Evolutionary conservation across 2,797 vertebrate species (phyloP).

Genomic region (Pseudochirops cupreus): DNA sequence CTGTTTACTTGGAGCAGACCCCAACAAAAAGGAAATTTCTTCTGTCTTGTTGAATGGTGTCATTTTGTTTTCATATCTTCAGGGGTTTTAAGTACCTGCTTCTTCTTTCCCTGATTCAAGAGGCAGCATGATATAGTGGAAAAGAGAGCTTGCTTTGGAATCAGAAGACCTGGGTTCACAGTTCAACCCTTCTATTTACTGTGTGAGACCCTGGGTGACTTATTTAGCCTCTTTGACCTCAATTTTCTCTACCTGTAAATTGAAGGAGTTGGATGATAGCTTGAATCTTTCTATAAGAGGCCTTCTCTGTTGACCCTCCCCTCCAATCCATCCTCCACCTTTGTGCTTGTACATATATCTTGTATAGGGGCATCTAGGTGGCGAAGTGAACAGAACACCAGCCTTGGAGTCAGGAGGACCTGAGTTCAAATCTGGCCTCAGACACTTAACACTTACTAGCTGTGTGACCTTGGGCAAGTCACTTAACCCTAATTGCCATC

Average conservation of each 20-base stretch:
- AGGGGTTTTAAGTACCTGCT: background rate
- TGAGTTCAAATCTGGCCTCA: too few species aligned
- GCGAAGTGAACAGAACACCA: too few species aligned
- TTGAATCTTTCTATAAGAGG: background rate
- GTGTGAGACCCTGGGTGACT: background rate
- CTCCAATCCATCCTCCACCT: background rate
- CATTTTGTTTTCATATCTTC: slow-evolving; percentile 17
- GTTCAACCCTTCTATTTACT: background rate
- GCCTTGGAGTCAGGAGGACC: too few species aligned
- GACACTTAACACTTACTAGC: too few species aligned
- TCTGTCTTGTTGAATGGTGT: background rate
- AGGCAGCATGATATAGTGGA: background rate
- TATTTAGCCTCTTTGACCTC: background rate
- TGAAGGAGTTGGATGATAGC: background rate
- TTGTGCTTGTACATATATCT: background rate
- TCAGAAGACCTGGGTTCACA: background rate
- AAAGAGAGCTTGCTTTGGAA: background rate
- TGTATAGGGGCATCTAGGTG: too few species aligned
- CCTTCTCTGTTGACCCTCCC: background rate
- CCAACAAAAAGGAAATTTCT: background rate
- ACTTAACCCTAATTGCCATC: too few species aligned
- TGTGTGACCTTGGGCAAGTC: too few species aligned
- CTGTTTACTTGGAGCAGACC: background rate
- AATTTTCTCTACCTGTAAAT: background rate
- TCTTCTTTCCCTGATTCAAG: background rate